Percentiles rank a stretch among this genome's conserved stretches.
Evolutionary conservation across 2,888 invertebrate genomes (phyloP).

Genomic region (Pollenia labialis): DNA sequence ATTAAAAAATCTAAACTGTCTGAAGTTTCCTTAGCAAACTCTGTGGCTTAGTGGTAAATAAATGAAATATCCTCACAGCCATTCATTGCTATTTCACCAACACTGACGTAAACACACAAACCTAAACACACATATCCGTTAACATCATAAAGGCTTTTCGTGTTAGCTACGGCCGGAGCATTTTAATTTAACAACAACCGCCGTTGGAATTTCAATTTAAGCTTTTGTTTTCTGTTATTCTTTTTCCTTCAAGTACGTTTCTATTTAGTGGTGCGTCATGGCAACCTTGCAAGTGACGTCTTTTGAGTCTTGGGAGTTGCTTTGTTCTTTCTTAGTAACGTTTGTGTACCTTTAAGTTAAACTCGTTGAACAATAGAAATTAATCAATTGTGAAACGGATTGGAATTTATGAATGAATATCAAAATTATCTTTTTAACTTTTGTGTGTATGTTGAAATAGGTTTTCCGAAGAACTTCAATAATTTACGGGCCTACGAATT

Average conservation of each 20-base stretch:
- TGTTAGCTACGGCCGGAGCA: background rate
- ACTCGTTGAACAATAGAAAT: conserved; percentile 18
- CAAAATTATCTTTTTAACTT: no score
- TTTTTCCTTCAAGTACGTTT: background rate
- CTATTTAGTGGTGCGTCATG: conserved; percentile 41
- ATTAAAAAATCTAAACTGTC: background rate
- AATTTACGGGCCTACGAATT: no score
- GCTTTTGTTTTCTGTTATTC: conserved; percentile 7
- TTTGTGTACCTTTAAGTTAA: conserved; percentile 30
- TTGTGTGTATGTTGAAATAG: no score
- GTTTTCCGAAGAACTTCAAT: no score
- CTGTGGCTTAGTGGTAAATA: background rate
- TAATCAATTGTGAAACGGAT: no score
- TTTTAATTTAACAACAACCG: background rate
- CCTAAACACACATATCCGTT: no score
- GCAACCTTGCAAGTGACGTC: conserved; percentile 36
- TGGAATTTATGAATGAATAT: no score
- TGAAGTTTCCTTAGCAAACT: background rate
- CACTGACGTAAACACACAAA: no score
- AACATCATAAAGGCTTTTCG: background rate
- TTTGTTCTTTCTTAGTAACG: conserved; percentile 28
- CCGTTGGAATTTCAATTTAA: no score
- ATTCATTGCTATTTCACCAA: background rate
- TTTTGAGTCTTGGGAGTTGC: conserved; percentile 20
- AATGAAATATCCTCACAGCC: background rate